phyloP scores from a whole-genome alignment of 2,888 invertebrate species.

The Leptopilina syphax region DNA sequence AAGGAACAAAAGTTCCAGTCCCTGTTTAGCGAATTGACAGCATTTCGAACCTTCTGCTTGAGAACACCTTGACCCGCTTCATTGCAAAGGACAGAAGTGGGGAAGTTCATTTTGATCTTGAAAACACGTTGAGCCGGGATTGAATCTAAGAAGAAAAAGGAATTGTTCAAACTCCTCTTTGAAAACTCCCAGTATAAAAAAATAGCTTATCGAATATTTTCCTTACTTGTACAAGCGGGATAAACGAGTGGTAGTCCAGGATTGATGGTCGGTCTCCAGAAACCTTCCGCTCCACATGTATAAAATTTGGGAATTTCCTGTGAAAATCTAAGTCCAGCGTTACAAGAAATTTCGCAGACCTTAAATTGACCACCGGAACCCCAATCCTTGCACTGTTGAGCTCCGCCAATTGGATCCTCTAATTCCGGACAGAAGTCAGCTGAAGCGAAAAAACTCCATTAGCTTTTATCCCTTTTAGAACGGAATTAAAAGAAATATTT shows the following conservation, averaged over 20 bases:
- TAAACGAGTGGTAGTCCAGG: slow-evolving; percentile 90
- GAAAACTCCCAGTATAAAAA: too few species aligned
- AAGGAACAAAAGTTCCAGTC: slow-evolving; percentile 99
- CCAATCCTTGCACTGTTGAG: slow-evolving; percentile 96
- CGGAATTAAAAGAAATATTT: too few species aligned
- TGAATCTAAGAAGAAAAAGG: slow-evolving; percentile 80
- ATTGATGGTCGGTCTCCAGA: slow-evolving; percentile 94
- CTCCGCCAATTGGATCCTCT: slow-evolving; percentile 93
- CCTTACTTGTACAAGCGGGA: slow-evolving; percentile 92
- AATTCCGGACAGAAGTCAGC: slow-evolving; percentile 95
- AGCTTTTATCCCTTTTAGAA: too few species aligned
- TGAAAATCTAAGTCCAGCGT: slow-evolving; percentile 92
- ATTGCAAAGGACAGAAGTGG: slow-evolving; percentile 96
- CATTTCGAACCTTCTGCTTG: slow-evolving; percentile 91
- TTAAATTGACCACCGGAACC: slow-evolving; percentile 97
- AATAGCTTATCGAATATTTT: not conserved
- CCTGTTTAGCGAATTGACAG: slow-evolving; percentile 93
- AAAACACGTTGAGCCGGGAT: slow-evolving; percentile 96
- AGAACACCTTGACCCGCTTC: slow-evolving; percentile 96
- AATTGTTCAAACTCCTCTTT: not conserved
- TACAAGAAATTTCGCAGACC: slow-evolving; percentile 94
- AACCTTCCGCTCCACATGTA: slow-evolving; percentile 98
- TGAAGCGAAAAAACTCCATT: slow-evolving; percentile 64
- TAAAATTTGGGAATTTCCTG: slow-evolving; percentile 97
- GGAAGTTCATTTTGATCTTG: slow-evolving; percentile 95